Conservation (phyloP, 2,113 vertebrate genomes). For the Sciurus niger region DNA sequence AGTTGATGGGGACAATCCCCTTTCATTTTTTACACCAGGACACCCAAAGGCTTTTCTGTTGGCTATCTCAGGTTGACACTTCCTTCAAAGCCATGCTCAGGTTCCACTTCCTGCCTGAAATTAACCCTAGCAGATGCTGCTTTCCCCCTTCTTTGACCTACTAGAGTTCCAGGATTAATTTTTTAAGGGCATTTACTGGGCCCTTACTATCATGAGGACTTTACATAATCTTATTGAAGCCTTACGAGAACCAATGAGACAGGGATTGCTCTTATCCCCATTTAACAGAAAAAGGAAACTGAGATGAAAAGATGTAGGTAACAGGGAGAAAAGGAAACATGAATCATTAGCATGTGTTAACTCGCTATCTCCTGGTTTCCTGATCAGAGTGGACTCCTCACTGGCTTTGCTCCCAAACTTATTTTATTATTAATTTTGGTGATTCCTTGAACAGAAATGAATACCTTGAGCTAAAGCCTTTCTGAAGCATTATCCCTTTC, state of each 20-base stretch:
- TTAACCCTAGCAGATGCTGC: background rate
- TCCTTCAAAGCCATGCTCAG: constrained; percentile 44
- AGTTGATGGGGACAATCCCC: background rate
- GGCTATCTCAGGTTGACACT: background rate
- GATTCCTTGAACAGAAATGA: background rate
- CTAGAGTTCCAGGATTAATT: background rate
- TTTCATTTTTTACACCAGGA: background rate
- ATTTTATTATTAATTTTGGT: constrained; percentile 8
- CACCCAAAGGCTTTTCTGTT: background rate
- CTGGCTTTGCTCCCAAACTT: background rate
- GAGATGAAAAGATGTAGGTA: constrained; percentile 5
- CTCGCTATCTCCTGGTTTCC: background rate
- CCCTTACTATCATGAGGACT: background rate
- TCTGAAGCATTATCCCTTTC: constrained; percentile 1
- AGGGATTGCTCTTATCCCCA: background rate
- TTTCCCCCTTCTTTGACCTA: background rate
- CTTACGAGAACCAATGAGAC: background rate
- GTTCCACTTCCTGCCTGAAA: constrained; percentile 28
- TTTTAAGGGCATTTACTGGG: background rate
- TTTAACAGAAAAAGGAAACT: background rate
- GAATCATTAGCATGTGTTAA: background rate
- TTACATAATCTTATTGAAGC: background rate
- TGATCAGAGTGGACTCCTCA: background rate
- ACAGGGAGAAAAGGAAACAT: constrained; percentile 14
- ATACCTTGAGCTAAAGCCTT: background rate